phyloP scores from a whole-genome alignment of 2,888 invertebrate genomes.

The Kryphioiulus occultus region DNA sequence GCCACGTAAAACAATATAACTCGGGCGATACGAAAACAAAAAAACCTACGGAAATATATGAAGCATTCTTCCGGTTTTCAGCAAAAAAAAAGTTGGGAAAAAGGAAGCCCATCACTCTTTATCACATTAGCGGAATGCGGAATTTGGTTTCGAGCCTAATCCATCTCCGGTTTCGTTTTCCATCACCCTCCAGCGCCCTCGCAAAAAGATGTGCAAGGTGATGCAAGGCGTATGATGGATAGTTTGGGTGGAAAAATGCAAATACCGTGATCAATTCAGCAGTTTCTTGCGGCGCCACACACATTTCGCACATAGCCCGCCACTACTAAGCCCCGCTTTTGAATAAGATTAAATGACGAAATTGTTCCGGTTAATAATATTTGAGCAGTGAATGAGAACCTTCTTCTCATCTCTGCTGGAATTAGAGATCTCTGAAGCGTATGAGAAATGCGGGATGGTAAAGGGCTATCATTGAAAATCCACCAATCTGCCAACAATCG shows the following conservation, averaged over 20 bases:
- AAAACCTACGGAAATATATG: neutral
- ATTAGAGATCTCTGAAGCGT: no score
- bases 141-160: neutral
- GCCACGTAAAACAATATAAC: neutral
- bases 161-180: neutral
- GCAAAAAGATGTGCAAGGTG: neutral
- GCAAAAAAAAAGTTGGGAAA: neutral
- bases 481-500: no score
- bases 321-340: neutral
- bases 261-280: neutral
- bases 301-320: neutral
- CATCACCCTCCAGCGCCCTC: neutral
- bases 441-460: no score
- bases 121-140: neutral
- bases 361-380: neutral
- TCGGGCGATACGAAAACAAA: neutral
- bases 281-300: neutral
- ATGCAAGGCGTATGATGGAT: neutral
- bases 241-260: neutral
- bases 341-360: neutral
- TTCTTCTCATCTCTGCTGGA: no score
- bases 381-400: neutral
- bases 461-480: no score
- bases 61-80: neutral
- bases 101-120: neutral